phyloP scores from a whole-genome alignment of 2,113 vertebrate genomes.

The Mesoclemmys tuberculata region DNA sequence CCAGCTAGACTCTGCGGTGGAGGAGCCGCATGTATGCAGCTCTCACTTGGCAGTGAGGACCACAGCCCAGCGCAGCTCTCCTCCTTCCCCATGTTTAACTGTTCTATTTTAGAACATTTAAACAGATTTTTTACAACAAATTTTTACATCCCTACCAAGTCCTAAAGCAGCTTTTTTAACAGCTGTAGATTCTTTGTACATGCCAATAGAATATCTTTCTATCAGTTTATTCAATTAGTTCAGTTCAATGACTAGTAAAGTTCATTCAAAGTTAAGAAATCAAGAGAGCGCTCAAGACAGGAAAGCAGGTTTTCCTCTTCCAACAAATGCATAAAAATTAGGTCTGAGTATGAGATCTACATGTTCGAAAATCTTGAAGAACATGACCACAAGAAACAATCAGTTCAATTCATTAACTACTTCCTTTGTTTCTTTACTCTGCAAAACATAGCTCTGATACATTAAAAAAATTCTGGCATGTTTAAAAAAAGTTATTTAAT shows the following conservation, averaged over 20 bases:
- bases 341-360: not conserved
- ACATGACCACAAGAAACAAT: not conserved
- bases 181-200: not conserved
- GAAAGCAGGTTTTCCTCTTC: not conserved
- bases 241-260: not conserved
- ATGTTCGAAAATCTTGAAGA: not conserved
- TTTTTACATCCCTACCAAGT: not conserved
- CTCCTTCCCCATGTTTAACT: too few relatives aligned
- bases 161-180: not conserved
- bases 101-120: too few relatives aligned
- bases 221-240: not conserved
- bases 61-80: too few relatives aligned
- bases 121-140: too few relatives aligned
- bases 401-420: not conserved
- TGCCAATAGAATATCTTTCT: not conserved
- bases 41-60: too few relatives aligned
- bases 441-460: not conserved
- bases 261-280: not conserved
- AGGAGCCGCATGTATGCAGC: too few relatives aligned
- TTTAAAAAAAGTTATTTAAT: not conserved
- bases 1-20: too few relatives aligned
- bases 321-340: not conserved
- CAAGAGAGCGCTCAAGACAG: not conserved
- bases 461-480: too few relatives aligned
- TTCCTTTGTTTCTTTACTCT: not conserved